Evolutionary conservation across 1,140 invertebrate species (phyloP), one percentile per base, ranked within the genome.

Genomic region (Helicoverpa armigera): DNA sequence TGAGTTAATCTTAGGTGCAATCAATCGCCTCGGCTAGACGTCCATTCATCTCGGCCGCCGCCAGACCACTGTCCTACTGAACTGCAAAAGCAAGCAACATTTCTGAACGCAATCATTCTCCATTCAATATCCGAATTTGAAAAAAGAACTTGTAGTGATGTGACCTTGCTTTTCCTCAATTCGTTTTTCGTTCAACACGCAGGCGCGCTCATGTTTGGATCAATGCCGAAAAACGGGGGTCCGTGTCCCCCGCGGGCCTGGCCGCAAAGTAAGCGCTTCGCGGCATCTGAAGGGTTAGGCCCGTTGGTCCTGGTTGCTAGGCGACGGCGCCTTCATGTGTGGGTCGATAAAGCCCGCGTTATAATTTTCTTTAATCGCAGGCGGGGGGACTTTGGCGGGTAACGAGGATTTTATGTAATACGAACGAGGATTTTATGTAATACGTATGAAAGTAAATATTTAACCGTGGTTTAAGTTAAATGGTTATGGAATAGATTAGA

Each of bases 161-260:
- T 94, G 92, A 93, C 93, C 92, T 94, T 93, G 92, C 89, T 88
- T 89, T 88, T 89, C 85, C 86, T 86, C 87, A 86, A 85, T 89
- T 91, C 91, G 92, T 94, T 92, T 93, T 93, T 94, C 88, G 90
- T 91, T 87, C 85, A 92, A 83, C 88, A 93, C 93, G 93, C 93
- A 93, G 91, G 92, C 92, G 92, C 92, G 91, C 72, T 92, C 76
- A 84, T 80, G 87, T 86, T 72, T 85, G 88, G 92, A 94, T 94
- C 92, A 91, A 93, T 93, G 93, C 90, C 93, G 90, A 94, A 94
- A 94, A 93, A 93, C 91, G 88, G 90, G 88, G 90, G 88, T 83
- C 83, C 48, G 81, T 87, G 80, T 86, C 90, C 89, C 85, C 89
- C 89, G 85, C 83, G 83, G 84, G 85, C 86, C 89, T 87, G 86